Conservation (phyloP, 2,113 vertebrate genomes). For the Saimiri boliviensis region DNA sequence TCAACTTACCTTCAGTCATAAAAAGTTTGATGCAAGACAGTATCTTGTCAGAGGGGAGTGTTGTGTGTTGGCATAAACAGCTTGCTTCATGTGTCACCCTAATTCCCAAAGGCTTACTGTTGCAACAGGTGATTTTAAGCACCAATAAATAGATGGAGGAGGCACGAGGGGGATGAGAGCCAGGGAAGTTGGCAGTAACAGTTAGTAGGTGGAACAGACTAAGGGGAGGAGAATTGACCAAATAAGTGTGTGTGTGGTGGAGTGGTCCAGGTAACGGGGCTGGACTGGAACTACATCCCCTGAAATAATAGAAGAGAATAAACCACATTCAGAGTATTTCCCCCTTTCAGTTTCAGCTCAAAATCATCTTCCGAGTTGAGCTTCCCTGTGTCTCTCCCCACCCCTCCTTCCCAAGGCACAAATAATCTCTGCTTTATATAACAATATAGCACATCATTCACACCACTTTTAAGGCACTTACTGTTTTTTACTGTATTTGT, state of each 20-base stretch:
- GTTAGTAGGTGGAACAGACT: not conserved
- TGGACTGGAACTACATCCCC: not conserved
- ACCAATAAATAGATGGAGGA: not conserved
- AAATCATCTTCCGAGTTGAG: constrained; percentile 2
- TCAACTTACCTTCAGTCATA: not conserved
- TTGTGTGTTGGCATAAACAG: not conserved
- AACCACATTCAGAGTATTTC: not conserved
- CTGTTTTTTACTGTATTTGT: not conserved
- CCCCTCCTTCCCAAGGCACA: not conserved
- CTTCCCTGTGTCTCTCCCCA: not conserved
- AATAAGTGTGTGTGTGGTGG: not conserved
- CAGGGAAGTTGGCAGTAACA: not conserved
- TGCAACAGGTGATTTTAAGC: constrained; percentile 32
- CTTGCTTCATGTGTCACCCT: not conserved
- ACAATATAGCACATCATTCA: not conserved
- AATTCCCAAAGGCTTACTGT: not conserved
- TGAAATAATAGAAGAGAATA: not conserved
- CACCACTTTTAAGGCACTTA: not conserved
- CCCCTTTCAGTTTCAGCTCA: not conserved
- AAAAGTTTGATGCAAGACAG: constrained; percentile 13
- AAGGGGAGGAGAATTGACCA: not conserved
- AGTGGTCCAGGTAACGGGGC: not conserved
- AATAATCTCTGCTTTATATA: constrained; percentile 1
- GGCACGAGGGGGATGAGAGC: not conserved
- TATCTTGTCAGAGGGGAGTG: not conserved